Evolutionary conservation across 2,113 vertebrate species (phyloP), one percentile per base, ranked within the genome.

Genomic region (Megalops atlanticus): DNA sequence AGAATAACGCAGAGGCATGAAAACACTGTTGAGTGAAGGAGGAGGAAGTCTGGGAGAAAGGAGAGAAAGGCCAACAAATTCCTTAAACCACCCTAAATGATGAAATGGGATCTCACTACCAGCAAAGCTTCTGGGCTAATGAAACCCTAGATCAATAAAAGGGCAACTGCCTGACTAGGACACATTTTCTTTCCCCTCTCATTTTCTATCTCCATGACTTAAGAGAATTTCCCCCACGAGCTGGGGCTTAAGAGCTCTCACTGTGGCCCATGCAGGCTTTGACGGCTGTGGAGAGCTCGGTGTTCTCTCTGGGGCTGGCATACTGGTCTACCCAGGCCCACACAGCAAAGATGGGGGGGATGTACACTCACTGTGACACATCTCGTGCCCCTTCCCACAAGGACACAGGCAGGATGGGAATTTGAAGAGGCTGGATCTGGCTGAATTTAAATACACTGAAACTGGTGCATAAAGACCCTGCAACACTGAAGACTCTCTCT

Each of bases 131-230:
- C 33, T 52, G 11, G 49, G 49, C 49, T 16, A 18, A 12, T 16
- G 12, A 41, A 31, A 27, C 8, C n/a, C 41, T 16, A 78, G 58
- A 24, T 64, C 18, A 64, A 64, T 64, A 11, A 64, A 68, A 81
- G 52, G 39, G 4, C 47, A 68, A 74, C 12, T 3, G 38, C 68
- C 43, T 40, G 75, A 76, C 64, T 4, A 58, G 36, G 54, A 49
- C 58, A 75, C 36, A 70, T 38, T 40, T 74, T 43, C 77, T 68
- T 41, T 77, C 39, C 76, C 40, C 8, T 27, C 33, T 35, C 27
- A 16, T 70, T 84, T 69, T 75, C 64, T 40, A 52, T 76, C 83
- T 45, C 79, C 27, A 43, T 54, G 78, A 31, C 52, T 47, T 58
- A 76, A 24, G 54, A 71, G 39, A 18, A 12, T 70, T 40, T 39